Evolutionary conservation across 2,797 vertebrate genomes (phyloP), one percentile per base, ranked within the genome.

Genomic region (Anguilla anguilla): DNA sequence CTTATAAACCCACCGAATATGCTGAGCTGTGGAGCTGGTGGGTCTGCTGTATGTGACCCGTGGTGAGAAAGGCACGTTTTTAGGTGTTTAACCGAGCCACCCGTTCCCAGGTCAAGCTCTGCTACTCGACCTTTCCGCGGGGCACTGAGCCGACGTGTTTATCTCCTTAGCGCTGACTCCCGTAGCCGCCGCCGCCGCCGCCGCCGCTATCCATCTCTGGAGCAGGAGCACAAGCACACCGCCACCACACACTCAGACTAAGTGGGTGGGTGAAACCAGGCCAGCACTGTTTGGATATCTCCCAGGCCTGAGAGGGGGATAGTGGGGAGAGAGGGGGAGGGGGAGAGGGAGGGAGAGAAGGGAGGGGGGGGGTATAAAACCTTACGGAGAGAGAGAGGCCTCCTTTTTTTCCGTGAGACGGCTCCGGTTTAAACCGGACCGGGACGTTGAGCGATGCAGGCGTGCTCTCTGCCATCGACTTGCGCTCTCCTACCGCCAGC

Each of bases 191-290:
- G 17, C 2, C 19, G 43, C 2, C 19, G 43, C 49, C 49, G 9
- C 49, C 49, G 1, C 49, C 49, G 19, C 77, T 49, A 81, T 49
- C 77, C 77, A 49, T 81, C 77, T 81, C 77, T n/a, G 2, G 10
- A 43, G 1, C 61, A 2, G 1, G 43, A 81, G 25, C 17, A 25
- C 77, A 31, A 39, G 11, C 74, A 17, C 39, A 35, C 35, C 35
- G 35, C 35, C 35, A 35, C 35, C 35, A 35, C 39, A 43, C 39
- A 43, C 74, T 84, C 64, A n/a, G 46, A 53, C 79, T 53, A 84
- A 51, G 51, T 87, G 79, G 83, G 82, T 72, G 61, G 31, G 61
- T 83, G 46, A 74, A 87, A 53, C n/a, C 59, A 64, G 83, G 79
- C n/a, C 43, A 43, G 82, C 51, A 35, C 17, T 55, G 35, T 55